These are phyloP conservation scores for Margarornis squamiger DNA, from an alignment of 2,797 vertebrate genomes.

Conservation along the genomic window DNA sequence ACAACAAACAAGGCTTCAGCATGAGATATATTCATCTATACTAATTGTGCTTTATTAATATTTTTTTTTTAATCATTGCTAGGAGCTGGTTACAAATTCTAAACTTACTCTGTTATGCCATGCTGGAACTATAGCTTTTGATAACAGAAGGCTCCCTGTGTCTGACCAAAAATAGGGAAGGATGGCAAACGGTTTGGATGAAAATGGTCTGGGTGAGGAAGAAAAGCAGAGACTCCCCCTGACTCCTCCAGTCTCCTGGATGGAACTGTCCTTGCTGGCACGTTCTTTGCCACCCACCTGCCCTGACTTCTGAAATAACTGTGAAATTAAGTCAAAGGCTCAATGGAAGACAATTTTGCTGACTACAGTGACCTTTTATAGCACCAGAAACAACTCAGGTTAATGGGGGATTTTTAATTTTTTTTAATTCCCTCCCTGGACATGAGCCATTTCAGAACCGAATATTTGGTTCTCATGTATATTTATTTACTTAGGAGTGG, in stretches of 20 bases:
- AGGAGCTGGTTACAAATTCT: not conserved
- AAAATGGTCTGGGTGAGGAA: not conserved
- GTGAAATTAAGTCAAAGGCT: constrained; percentile 26
- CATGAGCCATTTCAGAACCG: constrained; percentile 44
- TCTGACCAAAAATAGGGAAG: not conserved
- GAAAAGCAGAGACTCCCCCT: not conserved
- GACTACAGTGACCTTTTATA: constrained; percentile 58
- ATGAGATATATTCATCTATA: not conserved
- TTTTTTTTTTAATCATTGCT: not conserved
- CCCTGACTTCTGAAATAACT: not conserved
- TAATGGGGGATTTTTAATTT: not conserved
- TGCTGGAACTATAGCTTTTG: not conserved
- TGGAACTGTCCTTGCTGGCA: not conserved
- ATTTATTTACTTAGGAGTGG: constrained; percentile 74
- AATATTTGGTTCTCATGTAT: constrained; percentile 62
- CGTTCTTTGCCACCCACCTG: not conserved
- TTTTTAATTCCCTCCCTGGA: not conserved
- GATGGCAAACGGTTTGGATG: not conserved
- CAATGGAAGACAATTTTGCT: constrained; percentile 29
- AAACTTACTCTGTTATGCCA: not conserved
- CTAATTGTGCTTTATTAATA: not conserved
- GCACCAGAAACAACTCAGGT: not conserved
- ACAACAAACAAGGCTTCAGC: not conserved
- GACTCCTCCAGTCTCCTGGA: not conserved
- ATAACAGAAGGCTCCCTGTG: not conserved